phyloP scores from a whole-genome alignment of 2,113 vertebrate genomes.

The Mobula hypostoma region DNA sequence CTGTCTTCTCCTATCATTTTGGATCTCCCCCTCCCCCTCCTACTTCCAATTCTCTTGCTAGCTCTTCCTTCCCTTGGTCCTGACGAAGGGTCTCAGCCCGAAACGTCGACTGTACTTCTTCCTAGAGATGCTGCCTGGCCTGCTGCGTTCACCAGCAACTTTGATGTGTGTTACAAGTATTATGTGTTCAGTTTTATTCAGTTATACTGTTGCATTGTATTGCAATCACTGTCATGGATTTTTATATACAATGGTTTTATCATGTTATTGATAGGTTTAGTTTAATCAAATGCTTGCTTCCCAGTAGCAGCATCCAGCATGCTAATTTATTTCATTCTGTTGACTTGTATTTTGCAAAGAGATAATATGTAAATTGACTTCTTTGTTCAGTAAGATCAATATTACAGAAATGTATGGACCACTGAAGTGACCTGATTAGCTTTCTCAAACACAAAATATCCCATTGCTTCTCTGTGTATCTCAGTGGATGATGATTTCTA shows the following conservation, averaged over 20 bases:
- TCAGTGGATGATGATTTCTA: not conserved
- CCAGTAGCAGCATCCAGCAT: not conserved
- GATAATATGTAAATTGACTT: not conserved
- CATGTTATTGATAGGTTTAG: not conserved
- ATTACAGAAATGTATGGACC: not conserved
- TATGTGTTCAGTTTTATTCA: not conserved
- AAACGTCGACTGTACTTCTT: no score
- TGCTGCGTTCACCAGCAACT: no score
- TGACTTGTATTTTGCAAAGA: not conserved
- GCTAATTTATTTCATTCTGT: constrained; percentile 18
- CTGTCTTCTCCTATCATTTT: no score
- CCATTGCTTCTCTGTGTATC: not conserved
- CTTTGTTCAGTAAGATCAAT: not conserved
- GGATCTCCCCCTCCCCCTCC: no score
- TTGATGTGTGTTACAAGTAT: not conserved
- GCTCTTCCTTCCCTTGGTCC: no score
- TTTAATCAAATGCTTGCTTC: not conserved
- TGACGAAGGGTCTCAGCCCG: no score
- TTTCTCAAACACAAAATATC: not conserved
- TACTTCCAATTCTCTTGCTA: no score
- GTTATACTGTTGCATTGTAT: not conserved
- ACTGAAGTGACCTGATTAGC: not conserved
- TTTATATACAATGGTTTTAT: not conserved
- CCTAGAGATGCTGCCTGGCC: no score
- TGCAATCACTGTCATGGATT: not conserved